A percentile compares a stretch with the other conserved stretches of the same genome.
Conservation (phyloP, 2,888 invertebrate species). For the Brachyopa scutellaris region DNA sequence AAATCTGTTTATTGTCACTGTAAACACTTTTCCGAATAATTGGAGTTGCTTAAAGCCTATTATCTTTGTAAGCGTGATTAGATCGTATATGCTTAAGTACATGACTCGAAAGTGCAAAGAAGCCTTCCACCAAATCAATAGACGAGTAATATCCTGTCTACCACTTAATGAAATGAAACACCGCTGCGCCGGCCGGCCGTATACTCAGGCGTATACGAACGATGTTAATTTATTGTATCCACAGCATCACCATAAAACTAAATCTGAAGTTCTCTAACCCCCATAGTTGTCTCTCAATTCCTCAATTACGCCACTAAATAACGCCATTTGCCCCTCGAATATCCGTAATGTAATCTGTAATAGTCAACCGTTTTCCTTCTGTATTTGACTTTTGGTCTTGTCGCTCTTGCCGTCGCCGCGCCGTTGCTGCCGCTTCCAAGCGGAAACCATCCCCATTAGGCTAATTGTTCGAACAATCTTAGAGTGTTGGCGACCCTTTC, state of each 20-base stretch:
- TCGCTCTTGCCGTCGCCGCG: too few species aligned
- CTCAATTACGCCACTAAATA: conserved; percentile 59
- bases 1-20: too few species aligned
- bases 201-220: background rate
- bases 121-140: too few species aligned
- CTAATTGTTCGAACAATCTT: conserved; percentile 59
- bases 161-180: conserved; percentile 38
- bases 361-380: background rate
- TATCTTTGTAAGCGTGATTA: too few species aligned
- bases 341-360: conserved; percentile 29
- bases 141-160: background rate
- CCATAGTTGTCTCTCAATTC: conserved; percentile 22
- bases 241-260: conserved; percentile 26
- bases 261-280: conserved; percentile 22
- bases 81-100: too few species aligned
- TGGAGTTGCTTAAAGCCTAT: too few species aligned
- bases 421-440: too few species aligned
- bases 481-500: background rate
- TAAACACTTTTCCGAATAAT: too few species aligned
- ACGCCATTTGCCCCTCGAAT: conserved; percentile 32
- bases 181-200: background rate
- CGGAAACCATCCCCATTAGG: conserved; percentile 56
- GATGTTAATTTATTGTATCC: conserved; percentile 29
- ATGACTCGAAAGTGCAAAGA: too few species aligned
- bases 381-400: conserved; percentile 14